phyloP scores from a whole-genome alignment of 2,113 vertebrate genomes.

The Nymphicus hollandicus region DNA sequence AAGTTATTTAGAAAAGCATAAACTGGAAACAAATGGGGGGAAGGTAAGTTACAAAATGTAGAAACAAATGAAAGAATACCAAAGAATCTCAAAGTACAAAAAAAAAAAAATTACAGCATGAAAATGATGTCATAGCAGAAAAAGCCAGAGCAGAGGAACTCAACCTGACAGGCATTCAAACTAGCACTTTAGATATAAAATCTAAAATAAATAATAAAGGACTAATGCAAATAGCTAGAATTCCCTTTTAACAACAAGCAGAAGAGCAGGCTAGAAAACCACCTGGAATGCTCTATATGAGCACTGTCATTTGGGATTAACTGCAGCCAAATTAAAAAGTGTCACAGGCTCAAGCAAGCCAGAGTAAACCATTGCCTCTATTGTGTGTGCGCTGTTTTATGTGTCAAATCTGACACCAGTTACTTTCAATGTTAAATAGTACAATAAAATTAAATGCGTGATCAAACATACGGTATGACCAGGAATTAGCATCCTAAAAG shows the following conservation, averaged over 20 bases:
- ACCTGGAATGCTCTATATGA: neutral
- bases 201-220: neutral
- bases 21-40: neutral
- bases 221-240: neutral
- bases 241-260: neutral
- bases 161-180: neutral
- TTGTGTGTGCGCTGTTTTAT: fast-evolving
- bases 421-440: neutral
- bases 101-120: neutral
- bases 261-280: neutral
- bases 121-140: neutral
- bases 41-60: neutral
- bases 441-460: neutral
- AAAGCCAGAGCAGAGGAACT: neutral
- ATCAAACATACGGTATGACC: neutral
- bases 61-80: neutral
- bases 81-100: neutral
- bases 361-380: neutral
- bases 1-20: neutral
- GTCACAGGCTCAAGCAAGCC: neutral
- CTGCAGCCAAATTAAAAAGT: neutral
- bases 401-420: neutral
- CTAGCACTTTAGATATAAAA: neutral
- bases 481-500: neutral
- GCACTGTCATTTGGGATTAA: neutral